A percentile compares a stretch with the other conserved stretches of the same genome.
Evolutionary conservation across 2,797 vertebrate genomes (phyloP).

Genomic region (Coilia nasus): DNA sequence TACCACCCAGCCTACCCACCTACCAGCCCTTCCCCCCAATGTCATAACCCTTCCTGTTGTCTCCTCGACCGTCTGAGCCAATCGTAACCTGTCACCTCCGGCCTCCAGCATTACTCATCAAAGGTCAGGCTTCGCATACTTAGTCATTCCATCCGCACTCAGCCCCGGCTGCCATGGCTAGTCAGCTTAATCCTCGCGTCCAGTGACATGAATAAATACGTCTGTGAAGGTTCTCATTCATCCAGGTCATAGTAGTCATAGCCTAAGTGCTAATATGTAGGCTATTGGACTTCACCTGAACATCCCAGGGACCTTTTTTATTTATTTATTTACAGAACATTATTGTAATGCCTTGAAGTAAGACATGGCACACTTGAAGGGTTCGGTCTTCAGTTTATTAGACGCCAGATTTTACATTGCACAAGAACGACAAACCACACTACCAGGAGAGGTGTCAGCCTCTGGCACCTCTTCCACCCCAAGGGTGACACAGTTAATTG

Average conservation of each 20-base stretch:
- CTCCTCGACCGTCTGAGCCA: conserved; percentile 8
- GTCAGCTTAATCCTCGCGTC: neutral
- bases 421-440: no score
- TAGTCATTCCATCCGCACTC: conserved; percentile 13
- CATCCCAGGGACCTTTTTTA: neutral
- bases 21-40: neutral
- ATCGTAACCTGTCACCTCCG: conserved; percentile 10
- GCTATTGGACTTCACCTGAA: neutral
- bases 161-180: neutral
- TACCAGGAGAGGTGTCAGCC: no score
- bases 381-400: no score
- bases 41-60: conserved; percentile 2
- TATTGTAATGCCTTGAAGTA: neutral
- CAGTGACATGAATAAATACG: neutral
- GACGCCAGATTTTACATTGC: no score
- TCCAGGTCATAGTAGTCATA: no score
- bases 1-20: neutral
- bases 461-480: no score
- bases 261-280: no score
- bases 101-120: neutral
- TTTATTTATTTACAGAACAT: neutral
- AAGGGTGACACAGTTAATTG: no score
- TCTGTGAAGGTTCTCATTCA: neutral
- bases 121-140: conserved; percentile 11
- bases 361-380: no score